Evolutionary conservation across 2,888 invertebrate genomes (phyloP).

Genomic region (Apamea epomidion): DNA sequence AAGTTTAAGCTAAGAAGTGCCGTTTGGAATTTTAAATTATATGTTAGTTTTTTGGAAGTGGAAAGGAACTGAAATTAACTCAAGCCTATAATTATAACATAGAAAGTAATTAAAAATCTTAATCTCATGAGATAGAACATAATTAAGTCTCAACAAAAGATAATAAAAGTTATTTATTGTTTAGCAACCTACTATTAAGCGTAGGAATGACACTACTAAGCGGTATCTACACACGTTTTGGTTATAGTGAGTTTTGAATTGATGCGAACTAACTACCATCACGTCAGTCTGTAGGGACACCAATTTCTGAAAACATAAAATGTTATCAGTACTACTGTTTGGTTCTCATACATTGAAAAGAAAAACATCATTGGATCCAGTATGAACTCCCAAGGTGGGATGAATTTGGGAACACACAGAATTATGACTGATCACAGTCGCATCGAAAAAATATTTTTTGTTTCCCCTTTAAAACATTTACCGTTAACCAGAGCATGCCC

Average conservation of each 20-base stretch:
- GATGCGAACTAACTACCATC: not conserved
- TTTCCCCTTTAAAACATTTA: constrained; percentile 22
- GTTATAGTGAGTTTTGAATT: not conserved
- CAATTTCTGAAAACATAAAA: not conserved
- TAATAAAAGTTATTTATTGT: constrained; percentile 37
- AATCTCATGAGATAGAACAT: constrained; percentile 32
- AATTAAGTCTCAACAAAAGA: constrained; percentile 47
- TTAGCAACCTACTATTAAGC: constrained; percentile 1
- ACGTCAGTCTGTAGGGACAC: not conserved
- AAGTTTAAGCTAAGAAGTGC: constrained; percentile 12
- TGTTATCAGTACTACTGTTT: not conserved
- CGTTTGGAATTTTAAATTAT: not conserved
- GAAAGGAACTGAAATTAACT: not conserved
- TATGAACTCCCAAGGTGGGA: constrained; percentile 17
- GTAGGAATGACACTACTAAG: not conserved
- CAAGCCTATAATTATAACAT: constrained; percentile 37
- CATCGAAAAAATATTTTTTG: constrained; percentile 22
- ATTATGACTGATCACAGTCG: constrained; percentile 23
- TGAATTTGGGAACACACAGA: constrained; percentile 13
- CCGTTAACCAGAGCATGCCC: constrained; percentile 37
- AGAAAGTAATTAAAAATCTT: constrained; percentile 46
- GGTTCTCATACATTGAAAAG: not conserved
- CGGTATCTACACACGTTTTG: not conserved
- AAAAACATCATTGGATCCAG: not conserved
- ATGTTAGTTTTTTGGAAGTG: not conserved